Evolutionary conservation across 2,888 invertebrate genomes (phyloP).

Genomic region (Xestia rhomboidea): DNA sequence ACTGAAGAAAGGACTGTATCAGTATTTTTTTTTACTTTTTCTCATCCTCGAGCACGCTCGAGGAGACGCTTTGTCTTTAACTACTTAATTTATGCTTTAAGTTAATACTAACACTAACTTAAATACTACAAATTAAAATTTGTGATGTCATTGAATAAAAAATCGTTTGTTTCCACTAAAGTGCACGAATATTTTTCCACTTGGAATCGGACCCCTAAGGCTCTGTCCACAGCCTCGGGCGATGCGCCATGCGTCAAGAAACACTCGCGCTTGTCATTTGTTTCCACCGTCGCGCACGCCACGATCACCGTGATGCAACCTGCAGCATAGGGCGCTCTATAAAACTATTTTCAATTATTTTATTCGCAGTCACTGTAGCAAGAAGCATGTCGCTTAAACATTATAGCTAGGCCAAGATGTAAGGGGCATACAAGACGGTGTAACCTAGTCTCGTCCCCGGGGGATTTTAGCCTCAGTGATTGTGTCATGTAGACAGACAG

Average conservation of each 20-base stretch:
- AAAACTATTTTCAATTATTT: not conserved
- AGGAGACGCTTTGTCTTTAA: not conserved
- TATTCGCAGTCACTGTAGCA: not conserved
- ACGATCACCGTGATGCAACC: not conserved
- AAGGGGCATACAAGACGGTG: not conserved
- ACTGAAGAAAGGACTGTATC: not conserved
- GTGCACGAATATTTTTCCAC: too few relatives aligned
- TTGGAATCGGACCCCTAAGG: not conserved
- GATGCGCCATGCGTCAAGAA: not conserved
- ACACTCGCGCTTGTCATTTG: not conserved
- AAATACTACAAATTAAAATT: too few relatives aligned
- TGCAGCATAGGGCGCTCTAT: not conserved
- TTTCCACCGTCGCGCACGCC: not conserved
- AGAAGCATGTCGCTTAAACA: not conserved
- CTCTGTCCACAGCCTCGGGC: not conserved
- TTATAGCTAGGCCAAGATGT: not conserved
- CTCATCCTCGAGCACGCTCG: not conserved
- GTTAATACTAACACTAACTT: not conserved
- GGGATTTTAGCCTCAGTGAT: constrained; percentile 20
- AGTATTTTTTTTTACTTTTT: not conserved
- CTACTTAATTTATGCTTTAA: not conserved
- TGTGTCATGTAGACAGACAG: constrained; percentile 14
- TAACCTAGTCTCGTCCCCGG: not conserved
- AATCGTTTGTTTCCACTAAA: too few relatives aligned
- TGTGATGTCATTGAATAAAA: too few relatives aligned